Evolutionary conservation across 2,113 vertebrate species (phyloP), one percentile per base, ranked within the genome.

Genomic region (Sinocyclocheilus grahami): DNA sequence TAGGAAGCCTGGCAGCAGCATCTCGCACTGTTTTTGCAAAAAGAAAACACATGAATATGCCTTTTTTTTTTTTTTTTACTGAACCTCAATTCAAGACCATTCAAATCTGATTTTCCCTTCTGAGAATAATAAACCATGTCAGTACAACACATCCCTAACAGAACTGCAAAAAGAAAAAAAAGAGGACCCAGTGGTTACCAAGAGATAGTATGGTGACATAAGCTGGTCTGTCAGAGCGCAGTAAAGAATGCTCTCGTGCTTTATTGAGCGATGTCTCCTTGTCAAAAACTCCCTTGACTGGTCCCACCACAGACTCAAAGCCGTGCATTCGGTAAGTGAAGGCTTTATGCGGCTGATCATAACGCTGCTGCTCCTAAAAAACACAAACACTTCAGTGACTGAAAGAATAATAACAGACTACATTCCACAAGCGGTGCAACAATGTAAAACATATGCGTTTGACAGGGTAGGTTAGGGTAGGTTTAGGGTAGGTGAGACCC

Each of bases 241-340:
- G 95, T 83, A 99, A 93, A 0, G 98, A 99, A 90, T 99, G 98
- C 85, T 99, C 98, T 16, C 98, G 94, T 53, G 97, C 98, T 94
- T 99, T 99, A 94, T 99, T 99, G 39, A 99, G 94, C 0, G 97
- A 99, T 5, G 98, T 99, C 92, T 99, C 98, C 93, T 99, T 99
- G 92, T 99, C 97, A 74, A 99, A 99, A 22, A 99, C 98, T 0
- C 98, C 98, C 90, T 99, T 99, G 71, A 99, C 98, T 0, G 98
- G 98, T 2, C 98, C 98, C 72, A 99, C 98, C 6, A 99, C 97
- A 0, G 98, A 99, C 86, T 99, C 97, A 3, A 99, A 99, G 88
- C 98, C 98, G 0, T 99, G 98, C 97, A 99, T 97, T 20, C 97
- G 95, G 86, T 98, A 99, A 0, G 97, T 98, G 93, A 99, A 99